Evolutionary conservation across 2,797 vertebrate species (phyloP), one percentile per base, ranked within the genome.

Genomic region (Zalophus californianus): DNA sequence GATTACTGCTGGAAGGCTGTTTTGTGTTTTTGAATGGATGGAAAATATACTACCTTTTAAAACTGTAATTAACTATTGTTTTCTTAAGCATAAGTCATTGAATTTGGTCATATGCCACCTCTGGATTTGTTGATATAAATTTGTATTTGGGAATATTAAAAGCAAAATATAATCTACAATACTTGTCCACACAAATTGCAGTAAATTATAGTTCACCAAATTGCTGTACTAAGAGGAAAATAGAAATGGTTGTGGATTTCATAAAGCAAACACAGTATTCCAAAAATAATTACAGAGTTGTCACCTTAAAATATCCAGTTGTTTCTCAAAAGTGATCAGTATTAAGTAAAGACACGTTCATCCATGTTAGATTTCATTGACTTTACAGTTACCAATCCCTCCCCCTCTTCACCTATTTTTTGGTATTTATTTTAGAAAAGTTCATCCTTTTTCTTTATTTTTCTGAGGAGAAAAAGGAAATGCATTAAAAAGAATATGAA

Each of bases 31-130:
- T n/a, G 62, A 94, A 98, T 97, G 92, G 95, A 92, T 97, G 73
- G 60, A 97, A 98, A 98, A 98, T 92, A 94, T 89, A 97, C 38
- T 78, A 90, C 72, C 93, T 98, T 98, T 97, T 85, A 93, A 97
- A 97, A 98, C 91, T 97, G 70, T 96, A 98, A 98, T 98, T 97
- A 98, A 97, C 64, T 86, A 88, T 96, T 98, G 97, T 98, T 99
- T 99, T 98, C 96, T 98, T 98, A 98, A 93, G 95, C 92, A 93
- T 94, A 97, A 98, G 96, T 98, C 98, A 97, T 35, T 64, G 62
- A 97, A 97, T 96, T 97, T 97, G 97, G 91, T 92, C 92, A 25
- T 80, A 90, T 89, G 73, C 80, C 85, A 96, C 90, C 86, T 97
- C 85, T 70, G 48, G 87, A 87, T 97, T 97, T 96, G 86, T 86